Percentiles rank a stretch among this genome's conserved stretches.
Evolutionary conservation across 2,113 vertebrate genomes (phyloP).

Genomic region (Megaptera novaeangliae): DNA sequence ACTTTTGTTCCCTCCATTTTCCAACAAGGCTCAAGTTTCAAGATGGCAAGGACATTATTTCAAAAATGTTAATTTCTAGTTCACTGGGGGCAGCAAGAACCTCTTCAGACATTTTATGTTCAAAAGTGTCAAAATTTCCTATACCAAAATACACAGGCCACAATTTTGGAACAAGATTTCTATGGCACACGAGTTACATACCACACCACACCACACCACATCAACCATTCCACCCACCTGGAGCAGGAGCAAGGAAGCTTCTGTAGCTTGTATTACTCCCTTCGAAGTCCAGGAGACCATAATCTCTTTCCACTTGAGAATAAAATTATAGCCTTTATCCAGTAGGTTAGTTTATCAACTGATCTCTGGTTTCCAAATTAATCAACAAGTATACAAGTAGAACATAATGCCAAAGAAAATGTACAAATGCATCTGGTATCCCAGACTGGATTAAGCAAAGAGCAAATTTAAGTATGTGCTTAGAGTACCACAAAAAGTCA

Average conservation of each 20-base stretch:
- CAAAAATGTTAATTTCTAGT: constrained; percentile 27
- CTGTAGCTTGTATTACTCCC: not conserved
- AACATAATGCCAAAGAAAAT: not conserved
- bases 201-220: not conserved
- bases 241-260: not conserved
- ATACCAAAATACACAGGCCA: not conserved
- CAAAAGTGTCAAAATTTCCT: not conserved
- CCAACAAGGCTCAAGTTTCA: not conserved
- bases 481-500: not conserved
- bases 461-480: not conserved
- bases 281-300: not conserved
- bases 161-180: not conserved
- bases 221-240: not conserved
- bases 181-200: not conserved
- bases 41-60: constrained; percentile 1
- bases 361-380: not conserved
- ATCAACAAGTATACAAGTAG: not conserved
- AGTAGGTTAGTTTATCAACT: not conserved
- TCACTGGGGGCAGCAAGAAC: not conserved
- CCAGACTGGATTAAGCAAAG: not conserved
- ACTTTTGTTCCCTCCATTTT: not conserved
- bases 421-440: not conserved
- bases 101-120: not conserved
- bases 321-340: not conserved
- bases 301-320: not conserved